phyloP scores from a whole-genome alignment of 2,113 vertebrate species.

The Sporophila hypoxantha region DNA sequence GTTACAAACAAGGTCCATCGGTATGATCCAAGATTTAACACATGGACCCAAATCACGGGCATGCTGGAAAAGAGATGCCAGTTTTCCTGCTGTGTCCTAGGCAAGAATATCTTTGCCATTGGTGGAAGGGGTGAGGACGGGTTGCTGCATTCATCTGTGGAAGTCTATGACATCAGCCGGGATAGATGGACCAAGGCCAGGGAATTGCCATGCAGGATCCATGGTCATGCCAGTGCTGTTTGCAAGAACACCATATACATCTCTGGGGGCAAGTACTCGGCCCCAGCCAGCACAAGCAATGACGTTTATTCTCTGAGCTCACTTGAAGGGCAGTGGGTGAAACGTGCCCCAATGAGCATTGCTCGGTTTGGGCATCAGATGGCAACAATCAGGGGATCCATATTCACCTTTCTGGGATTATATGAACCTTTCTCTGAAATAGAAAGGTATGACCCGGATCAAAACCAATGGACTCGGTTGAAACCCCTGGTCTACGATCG shows the following conservation, averaged over 20 bases:
- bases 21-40: conserved; percentile 86
- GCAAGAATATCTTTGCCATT: conserved; percentile 76
- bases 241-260: conserved; percentile 77
- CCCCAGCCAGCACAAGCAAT: conserved; percentile 69
- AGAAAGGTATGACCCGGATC: conserved; percentile 77
- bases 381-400: conserved; percentile 74
- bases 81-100: conserved; percentile 82
- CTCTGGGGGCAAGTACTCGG: conserved; percentile 77
- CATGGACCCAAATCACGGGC: conserved; percentile 74
- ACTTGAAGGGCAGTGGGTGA: conserved; percentile 68
- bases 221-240: conserved; percentile 82
- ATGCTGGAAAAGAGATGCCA: conserved; percentile 83
- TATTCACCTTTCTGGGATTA: conserved; percentile 90
- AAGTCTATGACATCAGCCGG: conserved; percentile 79
- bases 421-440: conserved; percentile 94
- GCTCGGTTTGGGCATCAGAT: conserved; percentile 89
- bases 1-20: conserved; percentile 80
- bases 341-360: conserved; percentile 83
- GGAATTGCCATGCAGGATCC: conserved; percentile 71
- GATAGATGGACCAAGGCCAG: conserved; percentile 76
- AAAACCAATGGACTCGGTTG: conserved; percentile 86
- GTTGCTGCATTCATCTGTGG: conserved; percentile 74
- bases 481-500: conserved; percentile 79
- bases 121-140: conserved; percentile 73
- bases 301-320: conserved; percentile 74